Percentiles rank a stretch among this genome's conserved stretches.
Evolutionary conservation across 2,888 invertebrate genomes (phyloP).

Genomic region (Stenoptilia bipunctidactyla): DNA sequence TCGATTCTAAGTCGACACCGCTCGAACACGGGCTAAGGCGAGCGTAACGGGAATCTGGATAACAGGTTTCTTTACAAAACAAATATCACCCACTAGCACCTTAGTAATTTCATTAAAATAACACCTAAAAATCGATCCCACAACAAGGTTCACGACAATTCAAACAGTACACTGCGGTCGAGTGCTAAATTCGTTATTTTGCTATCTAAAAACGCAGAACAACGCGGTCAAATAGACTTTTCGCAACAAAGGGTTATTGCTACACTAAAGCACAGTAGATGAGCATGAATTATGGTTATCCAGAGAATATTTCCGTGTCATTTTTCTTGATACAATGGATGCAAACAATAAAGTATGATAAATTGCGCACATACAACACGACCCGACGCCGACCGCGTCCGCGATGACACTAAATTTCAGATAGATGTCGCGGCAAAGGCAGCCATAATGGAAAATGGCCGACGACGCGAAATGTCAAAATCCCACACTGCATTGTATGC

Average conservation of each 20-base stretch:
- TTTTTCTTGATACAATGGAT: slow-evolving; percentile 54
- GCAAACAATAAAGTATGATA: slow-evolving; percentile 36
- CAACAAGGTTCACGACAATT: slow-evolving; percentile 61
- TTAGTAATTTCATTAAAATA: slow-evolving; percentile 67
- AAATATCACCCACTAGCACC: slow-evolving; percentile 56
- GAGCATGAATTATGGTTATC: slow-evolving; percentile 24
- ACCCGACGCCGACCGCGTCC: slow-evolving; percentile 39
- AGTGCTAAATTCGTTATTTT: slow-evolving; percentile 60
- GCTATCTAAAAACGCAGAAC: slow-evolving; percentile 34
- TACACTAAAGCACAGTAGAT: slow-evolving; percentile 20
- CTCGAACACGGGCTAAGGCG: slow-evolving; percentile 21
- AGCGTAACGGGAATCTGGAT: slow-evolving; percentile 27
- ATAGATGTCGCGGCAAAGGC: slow-evolving; percentile 58
- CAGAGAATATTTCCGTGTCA: slow-evolving; percentile 39
- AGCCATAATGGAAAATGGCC: slow-evolving; percentile 64
- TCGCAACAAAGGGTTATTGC: slow-evolving; percentile 21
- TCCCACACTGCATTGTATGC: slow-evolving; percentile 21
- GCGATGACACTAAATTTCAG: slow-evolving; percentile 58
- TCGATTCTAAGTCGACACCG: slow-evolving; percentile 44
- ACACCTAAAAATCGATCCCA: slow-evolving; percentile 68
- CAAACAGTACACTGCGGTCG: slow-evolving; percentile 50
- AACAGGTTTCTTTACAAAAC: slow-evolving; percentile 37
- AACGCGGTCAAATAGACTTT: slow-evolving; percentile 17
- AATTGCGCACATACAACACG: slow-evolving; percentile 25
- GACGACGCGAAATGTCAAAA: slow-evolving; percentile 44